These are phyloP conservation scores for Molossus alvarezi DNA, from an alignment of 2,797 vertebrate genomes.

Conservation along the genomic window DNA sequence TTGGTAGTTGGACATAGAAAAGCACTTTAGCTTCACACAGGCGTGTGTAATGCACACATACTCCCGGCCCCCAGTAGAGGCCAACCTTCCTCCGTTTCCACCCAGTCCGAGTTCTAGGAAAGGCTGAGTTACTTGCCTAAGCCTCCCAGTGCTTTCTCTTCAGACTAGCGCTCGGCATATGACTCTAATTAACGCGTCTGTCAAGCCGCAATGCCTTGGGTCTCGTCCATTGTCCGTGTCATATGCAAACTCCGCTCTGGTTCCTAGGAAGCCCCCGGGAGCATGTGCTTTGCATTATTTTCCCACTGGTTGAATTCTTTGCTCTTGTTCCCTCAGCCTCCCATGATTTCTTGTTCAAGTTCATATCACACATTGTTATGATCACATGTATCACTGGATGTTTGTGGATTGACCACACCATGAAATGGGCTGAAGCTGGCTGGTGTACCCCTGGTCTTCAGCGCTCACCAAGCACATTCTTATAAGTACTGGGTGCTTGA, in stretches of 20 bases:
- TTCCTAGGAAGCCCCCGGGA: conserved; percentile 50
- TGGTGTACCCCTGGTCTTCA: background rate
- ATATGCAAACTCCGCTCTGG: conserved; percentile 53
- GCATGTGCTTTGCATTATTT: conserved; percentile 76
- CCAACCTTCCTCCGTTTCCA: conserved; percentile 30
- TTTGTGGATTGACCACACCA: background rate
- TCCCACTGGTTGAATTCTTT: conserved; percentile 35
- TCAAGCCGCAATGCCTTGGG: conserved; percentile 74
- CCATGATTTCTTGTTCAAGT: conserved; percentile 41
- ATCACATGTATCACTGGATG: background rate
- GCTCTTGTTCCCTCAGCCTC: background rate
- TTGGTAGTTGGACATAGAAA: background rate
- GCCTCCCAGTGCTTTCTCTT: conserved; percentile 54
- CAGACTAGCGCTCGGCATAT: conserved; percentile 71
- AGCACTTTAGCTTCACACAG: background rate
- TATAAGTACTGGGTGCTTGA: background rate
- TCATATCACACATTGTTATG: conserved; percentile 37
- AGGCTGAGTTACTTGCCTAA: conserved; percentile 45
- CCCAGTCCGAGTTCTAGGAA: conserved; percentile 77
- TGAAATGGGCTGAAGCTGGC: background rate
- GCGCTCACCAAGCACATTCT: background rate
- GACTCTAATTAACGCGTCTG: conserved; percentile 81
- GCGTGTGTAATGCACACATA: background rate
- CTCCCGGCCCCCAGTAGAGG: conserved; percentile 23
- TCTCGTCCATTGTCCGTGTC: conserved; percentile 48